Evolutionary conservation across 2,797 vertebrate genomes (phyloP).

Genomic region (Pachyuromys duprasi): DNA sequence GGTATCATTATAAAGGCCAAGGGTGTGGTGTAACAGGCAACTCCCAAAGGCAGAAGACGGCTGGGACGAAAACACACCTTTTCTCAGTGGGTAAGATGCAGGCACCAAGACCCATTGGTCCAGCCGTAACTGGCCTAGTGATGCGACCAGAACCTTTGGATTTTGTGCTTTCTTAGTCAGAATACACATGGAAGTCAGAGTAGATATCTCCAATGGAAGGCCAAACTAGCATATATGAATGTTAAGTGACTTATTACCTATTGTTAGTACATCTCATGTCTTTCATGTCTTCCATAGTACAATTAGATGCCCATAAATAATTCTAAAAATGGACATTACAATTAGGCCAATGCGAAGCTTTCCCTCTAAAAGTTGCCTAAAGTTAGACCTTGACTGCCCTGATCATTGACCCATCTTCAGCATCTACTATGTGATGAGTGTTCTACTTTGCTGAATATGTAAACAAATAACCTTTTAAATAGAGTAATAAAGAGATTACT

Average conservation of each 20-base stretch:
- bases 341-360: not conserved
- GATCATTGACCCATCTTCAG: not conserved
- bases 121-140: not conserved
- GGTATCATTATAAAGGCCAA: not conserved
- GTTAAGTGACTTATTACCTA: not conserved
- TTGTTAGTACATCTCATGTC: not conserved
- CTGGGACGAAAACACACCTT: not conserved
- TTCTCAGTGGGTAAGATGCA: not conserved
- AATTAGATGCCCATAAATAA: not conserved
- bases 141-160: not conserved
- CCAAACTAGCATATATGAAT: not conserved
- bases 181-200: not conserved
- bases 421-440: not conserved
- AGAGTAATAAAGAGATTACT: not conserved
- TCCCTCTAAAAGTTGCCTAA: not conserved
- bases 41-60: fast-evolving
- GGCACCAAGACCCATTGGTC: not conserved
- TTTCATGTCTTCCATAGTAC: not conserved
- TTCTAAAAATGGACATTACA: not conserved
- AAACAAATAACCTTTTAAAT: not conserved
- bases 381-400: not conserved
- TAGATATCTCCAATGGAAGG: not conserved
- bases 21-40: not conserved
- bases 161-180: not conserved
- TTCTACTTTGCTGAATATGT: not conserved